Percentiles rank a stretch among this genome's conserved stretches.
Evolutionary conservation across 1,140 invertebrate species (phyloP).

Genomic region (Macrostomum lignano): DNA sequence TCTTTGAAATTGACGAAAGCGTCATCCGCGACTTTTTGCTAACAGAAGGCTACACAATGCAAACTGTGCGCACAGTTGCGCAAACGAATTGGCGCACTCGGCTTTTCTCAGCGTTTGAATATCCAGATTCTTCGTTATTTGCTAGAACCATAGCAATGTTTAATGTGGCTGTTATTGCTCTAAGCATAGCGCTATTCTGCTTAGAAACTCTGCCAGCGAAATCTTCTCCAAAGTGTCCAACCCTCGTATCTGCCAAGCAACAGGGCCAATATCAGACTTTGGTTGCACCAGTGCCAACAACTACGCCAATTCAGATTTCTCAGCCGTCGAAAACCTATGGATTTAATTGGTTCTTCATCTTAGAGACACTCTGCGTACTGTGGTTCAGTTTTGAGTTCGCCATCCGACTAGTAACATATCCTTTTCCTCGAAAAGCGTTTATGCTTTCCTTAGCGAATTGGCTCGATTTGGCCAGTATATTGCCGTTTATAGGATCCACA

Average conservation of each 20-base stretch:
- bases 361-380: conserved; percentile 26
- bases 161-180: conserved; percentile 36
- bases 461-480: conserved; percentile 81
- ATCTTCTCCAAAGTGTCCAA: no score
- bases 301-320: conserved; percentile 10
- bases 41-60: conserved; percentile 21
- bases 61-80: conserved; percentile 14
- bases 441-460: conserved; percentile 83
- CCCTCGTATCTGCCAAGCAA: no score
- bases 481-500: conserved; percentile 91
- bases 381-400: conserved; percentile 13
- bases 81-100: conserved; percentile 62
- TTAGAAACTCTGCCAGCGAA: conserved; percentile 24
- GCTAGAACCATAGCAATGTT: conserved; percentile 83
- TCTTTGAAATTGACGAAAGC: conserved; percentile 22
- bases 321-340: conserved; percentile 21
- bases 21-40: conserved; percentile 18
- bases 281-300: conserved; percentile 77
- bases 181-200: conserved; percentile 24
- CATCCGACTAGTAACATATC: conserved; percentile 8
- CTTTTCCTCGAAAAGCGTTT: conserved; percentile 14
- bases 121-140: conserved; percentile 81
- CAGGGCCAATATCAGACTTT: no score
- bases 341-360: no score
- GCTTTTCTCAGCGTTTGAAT: conserved; percentile 82